Conservation (phyloP, 2,113 vertebrate genomes). For the Thalassarche chlororhynchos region DNA sequence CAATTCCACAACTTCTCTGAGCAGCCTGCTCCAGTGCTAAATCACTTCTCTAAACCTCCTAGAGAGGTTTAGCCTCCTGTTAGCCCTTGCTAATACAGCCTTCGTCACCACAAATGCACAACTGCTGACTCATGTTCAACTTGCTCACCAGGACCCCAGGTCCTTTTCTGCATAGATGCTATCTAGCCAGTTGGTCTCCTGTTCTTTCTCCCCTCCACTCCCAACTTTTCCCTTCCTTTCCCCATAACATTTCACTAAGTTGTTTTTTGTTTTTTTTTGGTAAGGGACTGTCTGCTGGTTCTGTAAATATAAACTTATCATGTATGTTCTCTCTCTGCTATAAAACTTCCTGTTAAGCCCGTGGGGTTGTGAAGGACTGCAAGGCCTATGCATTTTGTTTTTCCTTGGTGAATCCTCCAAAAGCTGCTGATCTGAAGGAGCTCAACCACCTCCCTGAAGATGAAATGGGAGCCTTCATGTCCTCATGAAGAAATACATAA, state of each 20-base stretch:
- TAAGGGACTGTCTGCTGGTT: not conserved
- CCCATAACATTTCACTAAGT: not conserved
- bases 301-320: not conserved
- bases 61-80: no score
- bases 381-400: not conserved
- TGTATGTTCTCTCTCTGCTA: not conserved
- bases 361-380: not conserved
- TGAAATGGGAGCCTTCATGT: not conserved
- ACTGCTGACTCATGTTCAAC: not conserved
- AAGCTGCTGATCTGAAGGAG: not conserved
- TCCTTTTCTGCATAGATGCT: not conserved
- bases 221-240: not conserved
- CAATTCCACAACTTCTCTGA: not conserved
- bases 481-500: not conserved
- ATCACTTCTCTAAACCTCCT: not conserved
- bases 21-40: not conserved
- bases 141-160: not conserved
- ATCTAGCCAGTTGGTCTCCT: not conserved
- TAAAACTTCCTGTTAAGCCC: not conserved
- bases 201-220: not conserved
- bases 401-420: not conserved
- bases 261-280: not conserved
- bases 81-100: not conserved
- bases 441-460: not conserved
- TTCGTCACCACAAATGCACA: not conserved